Conservation (phyloP, 2,888 invertebrate genomes). For the Drosophila maculinotata region DNA sequence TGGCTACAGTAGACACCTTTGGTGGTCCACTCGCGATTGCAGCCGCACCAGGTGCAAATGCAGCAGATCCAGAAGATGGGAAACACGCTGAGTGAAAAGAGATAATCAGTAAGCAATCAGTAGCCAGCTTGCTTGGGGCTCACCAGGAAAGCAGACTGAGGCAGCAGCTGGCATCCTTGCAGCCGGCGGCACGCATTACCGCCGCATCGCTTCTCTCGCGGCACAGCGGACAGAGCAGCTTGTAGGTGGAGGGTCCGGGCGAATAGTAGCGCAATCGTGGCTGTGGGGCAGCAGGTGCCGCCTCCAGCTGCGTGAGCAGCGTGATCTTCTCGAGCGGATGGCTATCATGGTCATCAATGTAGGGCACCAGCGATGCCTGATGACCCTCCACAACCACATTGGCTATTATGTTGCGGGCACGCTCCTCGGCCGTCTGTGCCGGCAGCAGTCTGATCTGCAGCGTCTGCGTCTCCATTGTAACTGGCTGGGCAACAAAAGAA, state of each 20-base stretch:
- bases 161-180: slow-evolving; percentile 77
- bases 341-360: slow-evolving; percentile 71
- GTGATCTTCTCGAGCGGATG: slow-evolving; percentile 44
- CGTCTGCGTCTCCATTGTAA: slow-evolving; percentile 67
- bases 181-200: slow-evolving; percentile 76
- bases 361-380: slow-evolving; percentile 65
- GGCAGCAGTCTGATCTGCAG: slow-evolving; percentile 78
- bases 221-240: slow-evolving; percentile 82
- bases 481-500: slow-evolving; percentile 41
- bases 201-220: slow-evolving; percentile 79
- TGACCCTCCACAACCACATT: slow-evolving; percentile 76
- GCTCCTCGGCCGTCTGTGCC: slow-evolving; percentile 73
- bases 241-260: slow-evolving; percentile 82
- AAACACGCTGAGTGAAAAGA: slow-evolving; percentile 59
- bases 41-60: slow-evolving; percentile 81
- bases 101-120: background rate
- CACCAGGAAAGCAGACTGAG: slow-evolving; percentile 82
- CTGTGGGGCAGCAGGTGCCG: slow-evolving; percentile 8
- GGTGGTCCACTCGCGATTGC: slow-evolving; percentile 80
- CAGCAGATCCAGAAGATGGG: slow-evolving; percentile 82
- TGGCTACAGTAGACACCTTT: slow-evolving; percentile 80
- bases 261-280: slow-evolving; percentile 77
- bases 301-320: slow-evolving; percentile 40
- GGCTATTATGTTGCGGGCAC: slow-evolving; percentile 78
- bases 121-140: slow-evolving; percentile 1